Base-by-base conservation (phyloP, 2,797 vertebrate genomes). In the Xyrichtys novacula region DNA sequence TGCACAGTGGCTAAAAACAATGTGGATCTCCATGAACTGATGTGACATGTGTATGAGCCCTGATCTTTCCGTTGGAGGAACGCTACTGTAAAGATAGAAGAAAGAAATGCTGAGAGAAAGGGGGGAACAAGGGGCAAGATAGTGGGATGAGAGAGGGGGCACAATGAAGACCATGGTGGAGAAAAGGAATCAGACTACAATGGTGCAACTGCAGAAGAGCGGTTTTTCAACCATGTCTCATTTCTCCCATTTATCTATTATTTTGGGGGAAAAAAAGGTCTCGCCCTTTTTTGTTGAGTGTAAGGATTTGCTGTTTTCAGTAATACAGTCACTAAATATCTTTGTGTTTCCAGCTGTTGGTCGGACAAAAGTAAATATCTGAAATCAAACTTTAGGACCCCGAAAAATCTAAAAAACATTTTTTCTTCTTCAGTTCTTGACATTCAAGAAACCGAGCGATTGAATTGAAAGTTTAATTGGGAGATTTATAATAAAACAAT, bases 41-140 rank as follows among this genome's bases (percentile, higher is more conserved):
- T 84, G 80, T 92, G 91, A 93, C 91, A 87, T 88, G 91, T 87
- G 81, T 83, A 77, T 81, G 88, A 78, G 83, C 81, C 64, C 47
- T 66, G 85, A 85, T 32, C 56, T 82, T 81, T 86, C 83, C 50
- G 69, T 90, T 91, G 65, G 69, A 68, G 81, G 62, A 85, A 68
- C 66, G 66, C 74, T 63, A 71, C 71, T 66, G 55, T 53, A 75
- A 68, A 76, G 28, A 65, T 71, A 72, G 63, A 63, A 66, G 29
- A 42, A 58, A 63, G 59, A 65, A 17, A 6, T 36, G 43, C 34
- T 44, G 4, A 2, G 29, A 62, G 65, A 47, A 56, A 62, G 58
- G 42, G 69, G 65, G 63, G 57, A 62, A 28, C 63, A 38, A 52
- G n/a, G 25, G 53, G 31, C 11, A 44, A 36, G 50, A 39, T 8